These are phyloP conservation scores for Epirrhoe tristata DNA, from an alignment of 2,888 invertebrate species.

Conservation along the genomic window DNA sequence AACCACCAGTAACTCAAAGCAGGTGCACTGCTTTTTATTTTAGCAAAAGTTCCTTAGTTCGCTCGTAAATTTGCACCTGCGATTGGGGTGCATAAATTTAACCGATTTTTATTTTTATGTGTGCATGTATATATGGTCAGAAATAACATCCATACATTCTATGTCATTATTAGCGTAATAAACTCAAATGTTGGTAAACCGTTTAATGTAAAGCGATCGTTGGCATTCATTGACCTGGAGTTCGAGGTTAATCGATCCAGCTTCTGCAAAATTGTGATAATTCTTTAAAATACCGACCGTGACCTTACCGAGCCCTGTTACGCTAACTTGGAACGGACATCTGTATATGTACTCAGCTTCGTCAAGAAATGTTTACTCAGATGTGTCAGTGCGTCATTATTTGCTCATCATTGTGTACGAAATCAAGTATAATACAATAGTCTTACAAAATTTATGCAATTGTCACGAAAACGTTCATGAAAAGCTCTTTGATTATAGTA, in stretches of 20 bases:
- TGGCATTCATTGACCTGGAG: slow-evolving; percentile 14
- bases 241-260: slow-evolving; percentile 22
- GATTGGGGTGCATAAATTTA: slow-evolving; percentile 7
- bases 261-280: slow-evolving; percentile 3
- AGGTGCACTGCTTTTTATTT: not conserved
- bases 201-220: not conserved
- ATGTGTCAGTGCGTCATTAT: slow-evolving; percentile 24
- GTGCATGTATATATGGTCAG: not conserved
- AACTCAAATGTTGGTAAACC: not conserved
- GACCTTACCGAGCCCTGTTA: slow-evolving; percentile 4
- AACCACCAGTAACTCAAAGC: no score
- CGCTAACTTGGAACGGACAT: not conserved
- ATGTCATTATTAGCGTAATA: not conserved
- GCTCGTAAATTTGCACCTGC: slow-evolving; percentile 18
- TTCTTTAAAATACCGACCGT: slow-evolving; percentile 6
- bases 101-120: slow-evolving; percentile 10
- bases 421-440: not conserved
- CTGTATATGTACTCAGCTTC: not conserved
- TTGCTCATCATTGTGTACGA: slow-evolving; percentile 7
- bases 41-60: slow-evolving; percentile 3
- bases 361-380: slow-evolving; percentile 20
- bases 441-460: not conserved
- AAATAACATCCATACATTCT: not conserved
- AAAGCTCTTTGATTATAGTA: not conserved
- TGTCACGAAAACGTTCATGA: not conserved